Base-by-base conservation (phyloP, 2,888 invertebrate genomes). In the Antheraea assamensis region DNA sequence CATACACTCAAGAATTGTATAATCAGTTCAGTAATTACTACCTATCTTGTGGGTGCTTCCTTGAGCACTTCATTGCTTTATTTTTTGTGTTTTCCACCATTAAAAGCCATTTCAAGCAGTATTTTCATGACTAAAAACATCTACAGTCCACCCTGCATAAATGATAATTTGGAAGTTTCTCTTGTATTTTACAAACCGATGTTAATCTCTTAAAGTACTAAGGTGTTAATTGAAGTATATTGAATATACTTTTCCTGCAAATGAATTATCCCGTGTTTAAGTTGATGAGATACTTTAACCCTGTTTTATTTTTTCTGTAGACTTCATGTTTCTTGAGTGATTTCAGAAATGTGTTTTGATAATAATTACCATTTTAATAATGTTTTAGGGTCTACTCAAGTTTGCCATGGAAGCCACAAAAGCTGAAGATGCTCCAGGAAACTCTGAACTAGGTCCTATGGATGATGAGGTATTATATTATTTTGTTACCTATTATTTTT, bases 381-480 rank as follows among this genome's bases (percentile, higher is more conserved):
- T 64, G 5, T 74, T 95, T 5, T 93, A 96, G 95, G 97, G 96
- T 21, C 88, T 97, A 3, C 90, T 97, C 21, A 92, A 96, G 75
- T 97, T 96, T 89, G 96, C 97, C 0, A 95, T 97, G 95, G 96
- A 97, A 84, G 96, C 96, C 0, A 95, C 96, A 0, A 94, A 94
- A 81, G 85, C 90, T 31, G 96, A 96, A 84, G 96, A 96, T 88
- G 94, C 95, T 1, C 93, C 96, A 0, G 88, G 90, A 0, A 85
- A 90, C 61, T 89, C 95, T 1, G 85, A 90, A 13, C 82, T 95
- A 27, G 88, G 92, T n/a, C 95, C 96, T 0, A 90, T 97, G 91
- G 96, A 96, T 85, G 95, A 96, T 81, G 96, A 97, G 87, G 97
- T 96, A 61, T 70, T 15, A 30, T 30, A 24, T 58, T 24, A 24